A percentile compares a stretch with the other conserved stretches of the same genome.
phyloP scores from a whole-genome alignment of 2,888 invertebrate species.

The Morpho deidamia region DNA sequence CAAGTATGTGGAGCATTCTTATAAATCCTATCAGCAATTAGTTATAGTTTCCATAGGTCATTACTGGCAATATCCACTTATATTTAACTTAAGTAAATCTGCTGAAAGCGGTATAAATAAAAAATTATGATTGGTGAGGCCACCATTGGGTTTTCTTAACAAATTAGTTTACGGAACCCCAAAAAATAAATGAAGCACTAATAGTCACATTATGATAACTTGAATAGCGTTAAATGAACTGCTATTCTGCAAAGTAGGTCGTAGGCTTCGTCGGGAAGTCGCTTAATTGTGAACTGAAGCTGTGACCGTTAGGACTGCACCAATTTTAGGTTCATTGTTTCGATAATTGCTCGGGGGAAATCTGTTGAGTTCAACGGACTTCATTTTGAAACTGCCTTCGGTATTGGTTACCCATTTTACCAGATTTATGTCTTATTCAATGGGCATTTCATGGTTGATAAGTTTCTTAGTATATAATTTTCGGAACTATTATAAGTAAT shows the following conservation, averaged over 20 bases:
- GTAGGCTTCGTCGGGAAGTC: constrained; percentile 31
- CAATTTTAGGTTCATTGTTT: constrained; percentile 75
- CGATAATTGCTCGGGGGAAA: constrained; percentile 63
- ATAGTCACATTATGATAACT: constrained; percentile 68
- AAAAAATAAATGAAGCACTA: constrained; percentile 61
- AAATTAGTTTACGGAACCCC: constrained; percentile 41
- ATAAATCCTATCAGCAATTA: no score
- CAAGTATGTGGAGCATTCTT: no score
- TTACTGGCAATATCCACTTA: no score
- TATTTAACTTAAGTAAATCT: no score
- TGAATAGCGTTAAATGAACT: constrained; percentile 75
- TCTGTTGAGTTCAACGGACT: constrained; percentile 26
- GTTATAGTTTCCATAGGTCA: no score
- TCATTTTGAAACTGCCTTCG: constrained; percentile 45
- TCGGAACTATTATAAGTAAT: no score
- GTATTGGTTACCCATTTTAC: constrained; percentile 32
- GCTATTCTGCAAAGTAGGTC: constrained; percentile 64
- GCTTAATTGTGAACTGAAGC: constrained; percentile 29
- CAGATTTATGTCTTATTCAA: background rate
- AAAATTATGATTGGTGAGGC: no score
- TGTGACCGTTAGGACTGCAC: constrained; percentile 56
- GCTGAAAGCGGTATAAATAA: no score
- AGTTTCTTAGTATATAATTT: no score
- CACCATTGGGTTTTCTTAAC: background rate
- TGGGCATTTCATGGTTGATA: background rate